Conservation (phyloP, 2,797 vertebrate species). For the Manis javanica region DNA sequence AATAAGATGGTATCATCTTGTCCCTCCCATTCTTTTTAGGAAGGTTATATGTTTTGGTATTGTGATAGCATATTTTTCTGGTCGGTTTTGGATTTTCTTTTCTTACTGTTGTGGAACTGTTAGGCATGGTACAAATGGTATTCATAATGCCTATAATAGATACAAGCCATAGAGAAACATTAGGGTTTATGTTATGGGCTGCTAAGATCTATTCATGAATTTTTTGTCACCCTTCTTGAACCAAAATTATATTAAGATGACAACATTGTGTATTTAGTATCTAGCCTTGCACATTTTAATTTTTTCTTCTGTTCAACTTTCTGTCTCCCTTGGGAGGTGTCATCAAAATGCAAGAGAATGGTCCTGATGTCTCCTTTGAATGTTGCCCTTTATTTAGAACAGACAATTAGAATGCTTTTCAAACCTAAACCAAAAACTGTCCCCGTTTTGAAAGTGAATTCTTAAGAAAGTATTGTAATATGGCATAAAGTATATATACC, state of each 20-base stretch:
- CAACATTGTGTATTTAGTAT: background rate
- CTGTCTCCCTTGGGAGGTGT: background rate
- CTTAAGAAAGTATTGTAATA: background rate
- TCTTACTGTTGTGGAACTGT: background rate
- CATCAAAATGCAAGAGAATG: background rate
- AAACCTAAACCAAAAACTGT: background rate
- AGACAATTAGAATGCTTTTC: background rate
- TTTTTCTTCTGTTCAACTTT: background rate
- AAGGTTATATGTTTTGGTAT: background rate
- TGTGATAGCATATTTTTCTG: background rate
- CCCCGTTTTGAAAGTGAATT: conserved; percentile 6
- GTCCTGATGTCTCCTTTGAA: background rate
- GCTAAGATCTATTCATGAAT: background rate
- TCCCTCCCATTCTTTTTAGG: background rate
- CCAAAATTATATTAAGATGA: background rate
- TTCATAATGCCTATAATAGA: background rate
- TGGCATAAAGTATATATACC: background rate
- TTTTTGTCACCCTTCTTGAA: background rate
- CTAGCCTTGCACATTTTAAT: background rate
- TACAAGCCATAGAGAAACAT: background rate
- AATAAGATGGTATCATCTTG: background rate
- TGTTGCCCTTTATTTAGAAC: background rate
- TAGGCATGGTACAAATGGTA: background rate
- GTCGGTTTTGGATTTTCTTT: conserved; percentile 8
- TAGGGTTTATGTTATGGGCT: background rate